These are phyloP conservation scores for Chiloscyllium punctatum DNA, from an alignment of 2,797 vertebrate genomes.

Conservation along the genomic window DNA sequence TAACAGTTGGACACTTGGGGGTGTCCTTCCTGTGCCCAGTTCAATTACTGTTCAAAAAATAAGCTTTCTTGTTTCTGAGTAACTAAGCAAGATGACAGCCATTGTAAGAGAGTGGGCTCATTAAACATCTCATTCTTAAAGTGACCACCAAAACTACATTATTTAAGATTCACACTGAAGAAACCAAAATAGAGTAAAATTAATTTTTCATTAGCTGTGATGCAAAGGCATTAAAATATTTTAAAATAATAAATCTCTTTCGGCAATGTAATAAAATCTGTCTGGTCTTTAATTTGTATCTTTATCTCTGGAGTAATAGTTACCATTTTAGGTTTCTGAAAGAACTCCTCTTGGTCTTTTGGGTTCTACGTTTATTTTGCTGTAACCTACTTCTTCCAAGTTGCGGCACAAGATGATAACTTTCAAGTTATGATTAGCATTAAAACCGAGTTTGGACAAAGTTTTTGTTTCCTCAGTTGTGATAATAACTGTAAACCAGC, in stretches of 20 bases:
- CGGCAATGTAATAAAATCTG: background rate
- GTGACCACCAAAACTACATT: background rate
- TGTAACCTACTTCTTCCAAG: background rate
- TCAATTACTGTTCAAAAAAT: background rate
- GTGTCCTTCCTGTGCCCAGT: background rate
- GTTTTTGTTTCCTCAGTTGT: background rate
- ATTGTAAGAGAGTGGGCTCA: background rate
- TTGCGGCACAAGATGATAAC: background rate
- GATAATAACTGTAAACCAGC: background rate
- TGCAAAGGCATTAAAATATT: background rate
- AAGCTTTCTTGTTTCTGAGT: background rate
- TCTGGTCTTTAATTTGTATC: background rate
- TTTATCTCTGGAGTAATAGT: background rate
- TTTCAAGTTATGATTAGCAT: background rate
- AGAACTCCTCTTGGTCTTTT: background rate
- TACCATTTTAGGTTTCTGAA: background rate
- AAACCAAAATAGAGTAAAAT: background rate
- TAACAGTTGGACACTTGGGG: background rate
- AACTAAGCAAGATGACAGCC: background rate
- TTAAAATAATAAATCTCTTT: background rate
- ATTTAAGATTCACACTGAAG: background rate
- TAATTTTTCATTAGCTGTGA: conserved; percentile 22
- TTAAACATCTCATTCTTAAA: background rate
- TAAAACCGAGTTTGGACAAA: background rate
- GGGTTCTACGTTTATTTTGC: background rate